Evolutionary conservation across 1,140 invertebrate species (phyloP).

Genomic region (Glossosoma conforme): DNA sequence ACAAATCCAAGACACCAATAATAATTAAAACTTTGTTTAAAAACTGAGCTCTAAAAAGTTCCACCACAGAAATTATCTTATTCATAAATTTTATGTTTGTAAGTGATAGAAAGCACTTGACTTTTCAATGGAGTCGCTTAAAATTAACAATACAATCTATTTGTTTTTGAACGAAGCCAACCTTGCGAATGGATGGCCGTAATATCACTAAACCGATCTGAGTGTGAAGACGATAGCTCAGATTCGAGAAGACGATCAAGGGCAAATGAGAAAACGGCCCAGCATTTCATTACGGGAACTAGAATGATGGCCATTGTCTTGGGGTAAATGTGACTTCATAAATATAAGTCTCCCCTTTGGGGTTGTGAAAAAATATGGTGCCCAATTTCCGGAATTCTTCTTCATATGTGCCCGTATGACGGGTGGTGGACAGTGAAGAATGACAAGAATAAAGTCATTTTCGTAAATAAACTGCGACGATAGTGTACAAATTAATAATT

Average conservation of each 20-base stretch:
- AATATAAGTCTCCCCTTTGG: slow-evolving; percentile 27
- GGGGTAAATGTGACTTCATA: slow-evolving; percentile 27
- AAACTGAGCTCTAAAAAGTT: too few relatives aligned
- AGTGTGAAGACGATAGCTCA: slow-evolving; percentile 18
- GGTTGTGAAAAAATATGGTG: slow-evolving; percentile 18
- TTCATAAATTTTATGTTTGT: too few relatives aligned
- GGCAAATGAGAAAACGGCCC: slow-evolving; percentile 20
- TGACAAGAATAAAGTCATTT: too few relatives aligned
- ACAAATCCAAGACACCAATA: too few relatives aligned
- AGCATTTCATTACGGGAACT: slow-evolving; percentile 24
- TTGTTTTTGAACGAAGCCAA: slow-evolving; percentile 1
- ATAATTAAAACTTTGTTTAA: too few relatives aligned
- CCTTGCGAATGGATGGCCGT: slow-evolving; percentile 6
- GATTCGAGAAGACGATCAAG: slow-evolving; percentile 10
- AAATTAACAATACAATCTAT: too few relatives aligned
- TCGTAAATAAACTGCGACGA: too few relatives aligned
- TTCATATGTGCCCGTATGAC: slow-evolving; percentile 18
- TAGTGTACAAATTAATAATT: too few relatives aligned
- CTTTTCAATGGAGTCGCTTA: too few relatives aligned
- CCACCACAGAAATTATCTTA: too few relatives aligned
- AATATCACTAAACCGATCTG: slow-evolving; percentile 8
- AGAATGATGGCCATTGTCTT: slow-evolving; percentile 23
- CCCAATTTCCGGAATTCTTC: slow-evolving; percentile 8
- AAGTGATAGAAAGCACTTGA: too few relatives aligned
- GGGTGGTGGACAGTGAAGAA: slow-evolving; percentile 19